Percentiles rank a stretch among this genome's conserved stretches.
These are phyloP conservation scores for Semotilus atromaculatus DNA, from an alignment of 2,797 vertebrate species.

Conservation along the genomic window DNA sequence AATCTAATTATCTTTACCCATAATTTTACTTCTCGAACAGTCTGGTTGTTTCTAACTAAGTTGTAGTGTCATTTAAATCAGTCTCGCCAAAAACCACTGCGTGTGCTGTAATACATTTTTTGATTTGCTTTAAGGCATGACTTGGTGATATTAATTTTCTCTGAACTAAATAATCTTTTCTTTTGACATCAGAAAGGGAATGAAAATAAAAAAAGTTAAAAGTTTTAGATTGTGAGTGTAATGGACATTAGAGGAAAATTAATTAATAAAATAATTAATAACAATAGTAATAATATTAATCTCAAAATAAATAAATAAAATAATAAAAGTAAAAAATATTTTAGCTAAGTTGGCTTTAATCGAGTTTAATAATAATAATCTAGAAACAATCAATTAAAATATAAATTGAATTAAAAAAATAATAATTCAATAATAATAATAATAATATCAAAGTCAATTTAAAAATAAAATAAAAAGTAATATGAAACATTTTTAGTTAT, in stretches of 20 bases:
- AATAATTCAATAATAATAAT: background rate
- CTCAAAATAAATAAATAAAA: background rate
- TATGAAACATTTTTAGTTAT: background rate
- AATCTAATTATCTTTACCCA: slow-evolving; percentile 26
- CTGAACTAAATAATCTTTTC: background rate
- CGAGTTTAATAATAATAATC: background rate
- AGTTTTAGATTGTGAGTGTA: background rate
- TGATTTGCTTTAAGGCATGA: background rate
- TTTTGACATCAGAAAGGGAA: background rate
- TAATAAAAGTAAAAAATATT: background rate
- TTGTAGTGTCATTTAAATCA: slow-evolving; percentile 15
- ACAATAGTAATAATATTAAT: background rate
- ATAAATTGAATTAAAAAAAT: background rate
- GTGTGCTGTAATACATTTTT: background rate
- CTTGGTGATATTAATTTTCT: background rate
- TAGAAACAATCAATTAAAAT: background rate
- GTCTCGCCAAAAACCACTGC: background rate
- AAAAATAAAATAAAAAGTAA: background rate
- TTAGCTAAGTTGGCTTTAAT: background rate
- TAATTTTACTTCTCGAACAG: slow-evolving; percentile 12
- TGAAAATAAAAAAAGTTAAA: background rate
- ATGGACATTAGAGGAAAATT: background rate
- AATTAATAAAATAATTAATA: background rate
- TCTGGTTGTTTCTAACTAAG: slow-evolving; percentile 1
- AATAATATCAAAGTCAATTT: background rate